Evolutionary conservation across 2,797 vertebrate species (phyloP).

Genomic region (Anabas testudineus): DNA sequence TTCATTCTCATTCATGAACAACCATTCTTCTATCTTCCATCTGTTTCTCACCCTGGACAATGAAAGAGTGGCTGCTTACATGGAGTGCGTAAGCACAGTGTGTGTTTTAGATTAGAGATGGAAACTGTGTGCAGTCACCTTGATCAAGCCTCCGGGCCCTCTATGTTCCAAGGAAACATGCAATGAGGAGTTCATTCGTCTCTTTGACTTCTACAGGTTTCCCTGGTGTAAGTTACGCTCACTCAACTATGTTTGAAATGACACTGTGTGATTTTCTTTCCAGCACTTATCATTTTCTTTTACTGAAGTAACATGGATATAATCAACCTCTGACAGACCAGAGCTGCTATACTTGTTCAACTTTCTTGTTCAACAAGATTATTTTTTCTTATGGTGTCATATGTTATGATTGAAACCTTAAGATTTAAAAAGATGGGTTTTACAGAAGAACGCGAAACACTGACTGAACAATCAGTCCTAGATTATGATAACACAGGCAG

Average conservation of each 20-base stretch:
- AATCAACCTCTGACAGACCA: not conserved
- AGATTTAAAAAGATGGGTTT: too few species aligned
- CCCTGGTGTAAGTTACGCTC: not conserved
- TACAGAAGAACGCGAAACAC: not conserved
- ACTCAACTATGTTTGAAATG: not conserved
- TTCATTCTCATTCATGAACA: slow-evolving; percentile 1
- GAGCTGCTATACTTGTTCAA: not conserved
- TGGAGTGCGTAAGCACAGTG: slow-evolving; percentile 25
- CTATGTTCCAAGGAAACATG: slow-evolving; percentile 37
- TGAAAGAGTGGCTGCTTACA: slow-evolving; percentile 23
- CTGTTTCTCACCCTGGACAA: slow-evolving; percentile 36
- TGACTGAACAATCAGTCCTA: not conserved
- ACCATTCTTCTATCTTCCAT: slow-evolving; percentile 1
- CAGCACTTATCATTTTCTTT: not conserved
- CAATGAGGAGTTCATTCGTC: slow-evolving; percentile 38
- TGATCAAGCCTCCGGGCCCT: slow-evolving; percentile 50
- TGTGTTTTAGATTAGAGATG: slow-evolving; percentile 71
- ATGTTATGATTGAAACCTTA: too few species aligned
- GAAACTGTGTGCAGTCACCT: slow-evolving; percentile 70
- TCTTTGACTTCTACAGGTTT: slow-evolving; percentile 16
- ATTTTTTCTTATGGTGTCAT: too few species aligned
- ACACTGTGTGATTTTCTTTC: slow-evolving; percentile 8
- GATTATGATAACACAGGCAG: not conserved
- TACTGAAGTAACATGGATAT: too few species aligned
- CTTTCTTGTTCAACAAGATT: too few species aligned